A percentile compares a stretch with the other conserved stretches of the same genome.
Conservation (phyloP, 2,888 invertebrate genomes). For the Tetropium fuscum region DNA sequence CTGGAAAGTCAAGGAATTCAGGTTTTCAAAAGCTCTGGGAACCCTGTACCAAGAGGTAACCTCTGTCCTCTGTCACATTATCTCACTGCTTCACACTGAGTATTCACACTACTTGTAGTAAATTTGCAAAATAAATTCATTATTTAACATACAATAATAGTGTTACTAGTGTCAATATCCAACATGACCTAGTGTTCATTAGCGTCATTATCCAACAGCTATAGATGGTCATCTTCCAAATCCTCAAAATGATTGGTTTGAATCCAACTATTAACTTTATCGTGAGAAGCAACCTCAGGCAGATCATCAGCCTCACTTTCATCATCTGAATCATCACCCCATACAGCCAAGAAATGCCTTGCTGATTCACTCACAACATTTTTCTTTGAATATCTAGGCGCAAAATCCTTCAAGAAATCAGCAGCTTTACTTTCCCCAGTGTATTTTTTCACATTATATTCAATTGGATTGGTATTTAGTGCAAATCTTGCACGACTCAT, state of each 20-base stretch:
- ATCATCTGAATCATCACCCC: slow-evolving; percentile 45
- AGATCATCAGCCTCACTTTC: slow-evolving; percentile 33
- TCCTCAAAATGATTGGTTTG: slow-evolving; percentile 40
- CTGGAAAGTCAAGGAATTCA: too few species aligned
- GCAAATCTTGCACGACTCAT: slow-evolving; percentile 37
- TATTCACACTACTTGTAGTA: too few species aligned
- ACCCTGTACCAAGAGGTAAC: too few species aligned
- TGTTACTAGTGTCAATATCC: too few species aligned
- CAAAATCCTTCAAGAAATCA: slow-evolving; percentile 38
- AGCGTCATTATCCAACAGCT: too few species aligned
- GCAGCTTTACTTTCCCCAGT: slow-evolving; percentile 23
- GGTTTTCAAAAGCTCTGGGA: too few species aligned
- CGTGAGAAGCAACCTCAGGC: slow-evolving; percentile 45
- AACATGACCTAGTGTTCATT: too few species aligned
- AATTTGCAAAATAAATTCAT: too few species aligned
- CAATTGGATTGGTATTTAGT: slow-evolving; percentile 29
- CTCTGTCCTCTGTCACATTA: too few species aligned
- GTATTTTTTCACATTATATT: slow-evolving; percentile 25
- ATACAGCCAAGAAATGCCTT: slow-evolving; percentile 46
- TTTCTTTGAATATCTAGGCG: slow-evolving; percentile 33
- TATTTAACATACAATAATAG: too few species aligned
- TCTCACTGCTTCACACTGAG: too few species aligned
- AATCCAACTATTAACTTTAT: slow-evolving; percentile 53
- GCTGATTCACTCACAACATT: slow-evolving; percentile 46
- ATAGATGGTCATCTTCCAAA: slow-evolving; percentile 7